phyloP scores from a whole-genome alignment of 1,140 invertebrate genomes.

The Calephelis nemesis region DNA sequence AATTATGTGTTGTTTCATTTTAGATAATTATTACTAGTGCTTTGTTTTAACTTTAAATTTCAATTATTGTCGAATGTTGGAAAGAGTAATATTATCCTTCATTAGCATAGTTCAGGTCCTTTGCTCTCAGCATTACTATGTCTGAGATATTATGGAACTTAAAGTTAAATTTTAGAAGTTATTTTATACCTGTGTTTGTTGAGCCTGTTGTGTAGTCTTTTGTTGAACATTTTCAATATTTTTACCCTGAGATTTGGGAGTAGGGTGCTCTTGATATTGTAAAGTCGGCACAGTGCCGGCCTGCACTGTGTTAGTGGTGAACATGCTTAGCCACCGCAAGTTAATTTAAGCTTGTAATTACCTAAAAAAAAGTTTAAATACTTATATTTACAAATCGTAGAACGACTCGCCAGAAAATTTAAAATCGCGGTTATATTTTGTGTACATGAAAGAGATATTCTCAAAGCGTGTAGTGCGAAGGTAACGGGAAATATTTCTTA shows the following conservation, averaged over 20 bases:
- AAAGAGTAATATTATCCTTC: too few species aligned
- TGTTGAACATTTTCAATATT: conserved; percentile 76
- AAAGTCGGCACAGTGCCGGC: conserved; percentile 73
- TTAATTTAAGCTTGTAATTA: not conserved
- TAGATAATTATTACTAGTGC: too few species aligned
- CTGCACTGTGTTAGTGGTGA: conserved; percentile 75
- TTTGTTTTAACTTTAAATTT: too few species aligned
- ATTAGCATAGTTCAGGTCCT: too few species aligned
- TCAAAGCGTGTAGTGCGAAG: conserved; percentile 74
- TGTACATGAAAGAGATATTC: conserved; percentile 66
- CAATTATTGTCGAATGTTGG: too few species aligned
- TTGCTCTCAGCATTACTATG: too few species aligned
- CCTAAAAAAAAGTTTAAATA: conserved; percentile 17
- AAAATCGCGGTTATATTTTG: conserved; percentile 66
- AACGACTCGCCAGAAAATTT: conserved; percentile 28
- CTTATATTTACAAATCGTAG: conserved; percentile 21
- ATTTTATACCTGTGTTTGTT: conserved; percentile 56
- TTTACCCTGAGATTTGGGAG: conserved; percentile 74
- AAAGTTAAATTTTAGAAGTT: not conserved
- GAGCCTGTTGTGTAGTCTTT: conserved; percentile 68
- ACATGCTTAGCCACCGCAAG: conserved; percentile 53
- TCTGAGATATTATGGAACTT: too few species aligned
- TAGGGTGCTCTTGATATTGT: conserved; percentile 74
- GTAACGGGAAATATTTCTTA: conserved; percentile 77
- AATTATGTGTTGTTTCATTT: too few species aligned